These are phyloP conservation scores for Drosophila mimica DNA, from an alignment of 2,888 invertebrate species.

Conservation along the genomic window DNA sequence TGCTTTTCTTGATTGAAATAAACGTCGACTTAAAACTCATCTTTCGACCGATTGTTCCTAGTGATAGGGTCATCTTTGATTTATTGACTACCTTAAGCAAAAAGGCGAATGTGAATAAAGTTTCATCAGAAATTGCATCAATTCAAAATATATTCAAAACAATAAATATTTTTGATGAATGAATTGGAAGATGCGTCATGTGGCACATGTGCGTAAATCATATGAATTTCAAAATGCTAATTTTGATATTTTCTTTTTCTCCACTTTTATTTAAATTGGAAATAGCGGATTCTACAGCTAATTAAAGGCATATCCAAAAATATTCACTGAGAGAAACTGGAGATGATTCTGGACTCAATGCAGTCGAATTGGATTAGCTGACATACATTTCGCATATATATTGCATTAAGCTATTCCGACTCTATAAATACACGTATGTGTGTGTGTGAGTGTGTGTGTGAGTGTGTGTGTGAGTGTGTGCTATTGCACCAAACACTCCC, in stretches of 20 bases:
- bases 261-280: background rate
- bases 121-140: background rate
- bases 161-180: background rate
- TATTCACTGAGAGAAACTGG: background rate
- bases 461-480: background rate
- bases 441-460: no score
- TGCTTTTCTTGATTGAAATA: no score
- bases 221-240: background rate
- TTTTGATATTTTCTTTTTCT: background rate
- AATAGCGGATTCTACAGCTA: background rate
- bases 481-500: background rate
- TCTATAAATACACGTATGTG: constrained; percentile 27
- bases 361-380: background rate
- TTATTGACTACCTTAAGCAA: background rate
- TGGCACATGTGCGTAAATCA: background rate
- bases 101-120: background rate
- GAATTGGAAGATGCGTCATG: background rate
- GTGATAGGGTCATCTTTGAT: background rate
- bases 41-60: no score
- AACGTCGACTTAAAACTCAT: no score
- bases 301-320: background rate
- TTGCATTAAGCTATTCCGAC: constrained; percentile 12
- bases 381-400: background rate
- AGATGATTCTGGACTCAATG: background rate
- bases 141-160: background rate